These are phyloP conservation scores for Myotis lucifugus DNA, from an alignment of 2,113 vertebrate species.

Conservation along the genomic window DNA sequence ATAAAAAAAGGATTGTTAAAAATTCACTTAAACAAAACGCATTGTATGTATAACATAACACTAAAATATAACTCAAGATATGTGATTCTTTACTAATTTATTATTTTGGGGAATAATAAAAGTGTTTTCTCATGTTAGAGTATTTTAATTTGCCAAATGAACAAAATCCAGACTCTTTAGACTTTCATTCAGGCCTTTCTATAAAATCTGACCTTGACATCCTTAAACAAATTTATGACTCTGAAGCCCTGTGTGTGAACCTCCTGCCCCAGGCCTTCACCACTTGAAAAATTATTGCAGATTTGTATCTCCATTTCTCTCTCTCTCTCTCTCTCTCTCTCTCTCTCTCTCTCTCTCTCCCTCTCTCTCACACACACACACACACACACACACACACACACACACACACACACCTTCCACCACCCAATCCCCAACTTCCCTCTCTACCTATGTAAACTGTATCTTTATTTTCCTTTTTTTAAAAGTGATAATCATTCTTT, in stretches of 20 bases:
- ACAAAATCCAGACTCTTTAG: background rate
- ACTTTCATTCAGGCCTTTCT: background rate
- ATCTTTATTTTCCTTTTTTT: no score
- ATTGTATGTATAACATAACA: background rate
- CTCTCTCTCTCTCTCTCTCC: no score
- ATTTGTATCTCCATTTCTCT: background rate
- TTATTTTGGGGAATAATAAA: constrained; percentile 34
- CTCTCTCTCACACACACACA: background rate
- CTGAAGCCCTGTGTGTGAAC: background rate
- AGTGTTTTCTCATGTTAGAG: background rate
- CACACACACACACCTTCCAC: background rate
- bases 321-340: no score
- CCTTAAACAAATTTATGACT: background rate
- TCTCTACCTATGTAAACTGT: background rate
- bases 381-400: background rate
- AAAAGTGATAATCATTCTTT: no score
- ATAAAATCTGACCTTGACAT: background rate
- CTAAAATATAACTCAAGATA: background rate
- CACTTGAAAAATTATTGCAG: background rate
- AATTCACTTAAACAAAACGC: background rate
- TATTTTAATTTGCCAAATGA: constrained; percentile 28
- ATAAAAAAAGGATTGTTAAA: constrained; percentile 20
- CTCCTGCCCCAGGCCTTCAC: no score
- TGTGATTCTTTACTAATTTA: constrained; percentile 17
- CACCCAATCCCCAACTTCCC: background rate